phyloP scores from a whole-genome alignment of 2,113 vertebrate genomes.

The Sylvietta virens region DNA sequence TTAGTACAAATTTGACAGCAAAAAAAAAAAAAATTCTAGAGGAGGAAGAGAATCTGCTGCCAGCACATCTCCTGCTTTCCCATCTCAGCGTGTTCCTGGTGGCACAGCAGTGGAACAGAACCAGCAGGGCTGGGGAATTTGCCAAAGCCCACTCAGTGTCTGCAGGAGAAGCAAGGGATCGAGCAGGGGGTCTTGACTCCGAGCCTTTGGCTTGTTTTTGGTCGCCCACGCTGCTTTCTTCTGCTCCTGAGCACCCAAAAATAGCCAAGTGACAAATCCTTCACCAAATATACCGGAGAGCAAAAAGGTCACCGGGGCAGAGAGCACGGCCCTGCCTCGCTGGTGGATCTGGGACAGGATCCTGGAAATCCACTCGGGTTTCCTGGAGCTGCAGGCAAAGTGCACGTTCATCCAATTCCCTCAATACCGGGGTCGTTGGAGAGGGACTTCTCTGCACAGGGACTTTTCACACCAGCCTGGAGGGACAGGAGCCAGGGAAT shows the following conservation, averaged over 20 bases:
- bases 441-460: neutral
- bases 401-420: neutral
- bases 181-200: neutral
- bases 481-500: neutral
- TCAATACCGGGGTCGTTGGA: fast-evolving
- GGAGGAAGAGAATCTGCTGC: neutral
- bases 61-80: neutral
- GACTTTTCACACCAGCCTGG: fast-evolving
- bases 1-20: neutral
- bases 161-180: neutral
- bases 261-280: neutral
- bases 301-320: neutral
- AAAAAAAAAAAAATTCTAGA: neutral
- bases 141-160: neutral
- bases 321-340: neutral
- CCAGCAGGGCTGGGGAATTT: neutral
- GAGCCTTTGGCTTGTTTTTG: neutral
- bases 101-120: neutral
- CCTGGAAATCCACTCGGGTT: neutral
- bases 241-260: neutral
- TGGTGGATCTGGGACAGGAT: neutral
- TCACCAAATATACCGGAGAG: neutral
- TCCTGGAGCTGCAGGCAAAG: neutral
- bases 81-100: neutral
- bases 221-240: neutral